A percentile compares a stretch with the other conserved stretches of the same genome.
Evolutionary conservation across 2,888 invertebrate species (phyloP).

Genomic region (Gandaritis pyraliata): DNA sequence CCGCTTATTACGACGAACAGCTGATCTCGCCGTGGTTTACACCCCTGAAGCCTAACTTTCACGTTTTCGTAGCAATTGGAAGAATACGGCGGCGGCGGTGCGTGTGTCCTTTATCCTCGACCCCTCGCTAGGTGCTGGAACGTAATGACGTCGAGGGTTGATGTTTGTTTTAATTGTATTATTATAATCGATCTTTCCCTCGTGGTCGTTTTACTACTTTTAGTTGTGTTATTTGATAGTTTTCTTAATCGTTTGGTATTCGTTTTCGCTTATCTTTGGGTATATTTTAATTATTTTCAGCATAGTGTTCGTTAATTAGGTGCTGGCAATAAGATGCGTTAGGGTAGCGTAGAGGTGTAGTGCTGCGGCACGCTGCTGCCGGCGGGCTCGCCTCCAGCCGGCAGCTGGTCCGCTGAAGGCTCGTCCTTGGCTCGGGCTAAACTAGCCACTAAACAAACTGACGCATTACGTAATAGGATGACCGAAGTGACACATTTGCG

Average conservation of each 20-base stretch:
- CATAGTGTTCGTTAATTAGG: conserved; percentile 39
- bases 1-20: conserved; percentile 53
- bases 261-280: conserved; percentile 24
- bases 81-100: conserved; percentile 49
- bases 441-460: conserved; percentile 54
- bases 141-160: conserved; percentile 50
- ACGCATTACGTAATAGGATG: conserved; percentile 70
- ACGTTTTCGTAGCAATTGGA: conserved; percentile 58
- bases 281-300: conserved; percentile 18
- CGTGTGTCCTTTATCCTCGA: conserved; percentile 57
- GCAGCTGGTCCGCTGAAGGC: conserved; percentile 24
- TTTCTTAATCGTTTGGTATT: conserved; percentile 25
- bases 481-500: conserved; percentile 69
- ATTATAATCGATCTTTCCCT: conserved; percentile 47
- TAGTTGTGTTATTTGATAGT: conserved; percentile 18
- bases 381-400: conserved; percentile 27
- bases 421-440: conserved; percentile 26
- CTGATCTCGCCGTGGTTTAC: conserved; percentile 60
- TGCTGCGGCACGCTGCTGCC: conserved; percentile 12
- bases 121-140: conserved; percentile 50
- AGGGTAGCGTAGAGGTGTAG: conserved; percentile 8
- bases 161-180: conserved; percentile 58
- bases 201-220: conserved; percentile 25
- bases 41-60: conserved; percentile 55
- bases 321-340: conserved; percentile 36